These are phyloP conservation scores for Pollenia griseotomentosa DNA, from an alignment of 2,888 invertebrate genomes.

Conservation along the genomic window DNA sequence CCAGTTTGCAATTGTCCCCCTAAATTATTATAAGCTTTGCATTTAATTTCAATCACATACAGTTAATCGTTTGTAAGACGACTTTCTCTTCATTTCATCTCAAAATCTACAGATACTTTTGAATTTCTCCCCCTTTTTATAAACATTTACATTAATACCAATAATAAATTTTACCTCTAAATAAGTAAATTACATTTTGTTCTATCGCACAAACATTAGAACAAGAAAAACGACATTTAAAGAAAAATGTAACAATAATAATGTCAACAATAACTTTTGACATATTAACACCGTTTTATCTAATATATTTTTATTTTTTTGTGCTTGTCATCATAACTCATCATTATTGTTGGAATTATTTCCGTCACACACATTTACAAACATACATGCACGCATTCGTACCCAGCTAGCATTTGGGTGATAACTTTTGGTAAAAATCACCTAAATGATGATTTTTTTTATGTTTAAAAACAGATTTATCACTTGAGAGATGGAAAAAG, in stretches of 20 bases:
- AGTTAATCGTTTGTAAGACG: background rate
- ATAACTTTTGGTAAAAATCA: too few species aligned
- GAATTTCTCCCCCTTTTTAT: background rate
- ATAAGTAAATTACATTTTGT: background rate
- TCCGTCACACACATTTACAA: slow-evolving; percentile 33
- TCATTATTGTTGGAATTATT: slow-evolving; percentile 71
- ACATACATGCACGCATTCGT: background rate
- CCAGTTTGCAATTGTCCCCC: too few species aligned
- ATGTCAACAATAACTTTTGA: slow-evolving; percentile 71
- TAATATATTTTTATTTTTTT: slow-evolving; percentile 67
- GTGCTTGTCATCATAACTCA: slow-evolving; percentile 75
- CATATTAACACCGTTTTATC: slow-evolving; percentile 75
- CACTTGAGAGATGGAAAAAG: too few species aligned
- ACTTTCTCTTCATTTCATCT: background rate
- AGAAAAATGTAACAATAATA: slow-evolving; percentile 70
- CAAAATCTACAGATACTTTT: background rate
- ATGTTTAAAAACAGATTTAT: too few species aligned
- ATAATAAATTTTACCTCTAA: slow-evolving; percentile 9
- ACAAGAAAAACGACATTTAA: background rate
- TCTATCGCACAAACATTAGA: background rate
- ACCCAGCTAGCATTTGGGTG: too few species aligned
- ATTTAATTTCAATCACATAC: background rate
- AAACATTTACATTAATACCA: background rate
- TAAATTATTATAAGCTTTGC: too few species aligned
- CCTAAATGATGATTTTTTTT: too few species aligned